Conservation (phyloP, 2,888 invertebrate species). For the Branchipolynoe longqiensis region DNA sequence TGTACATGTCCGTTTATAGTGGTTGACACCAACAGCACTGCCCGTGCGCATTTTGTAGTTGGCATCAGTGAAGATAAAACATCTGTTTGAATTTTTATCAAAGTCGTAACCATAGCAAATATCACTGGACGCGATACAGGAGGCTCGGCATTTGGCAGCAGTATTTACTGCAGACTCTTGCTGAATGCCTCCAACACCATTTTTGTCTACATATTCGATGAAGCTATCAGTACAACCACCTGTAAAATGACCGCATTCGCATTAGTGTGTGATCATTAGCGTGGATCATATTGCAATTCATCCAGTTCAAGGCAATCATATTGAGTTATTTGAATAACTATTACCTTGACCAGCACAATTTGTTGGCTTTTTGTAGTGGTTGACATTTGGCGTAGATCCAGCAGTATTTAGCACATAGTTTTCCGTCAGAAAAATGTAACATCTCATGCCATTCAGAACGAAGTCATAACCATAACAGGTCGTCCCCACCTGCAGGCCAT, state of each 20-base stretch:
- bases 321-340: no score
- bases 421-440: neutral
- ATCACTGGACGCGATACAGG: no score
- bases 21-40: neutral
- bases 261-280: no score
- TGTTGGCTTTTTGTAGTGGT: neutral
- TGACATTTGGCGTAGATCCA: neutral
- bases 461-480: conserved; percentile 20
- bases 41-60: neutral
- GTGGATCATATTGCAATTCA: no score
- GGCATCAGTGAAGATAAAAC: conserved; percentile 4
- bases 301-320: no score
- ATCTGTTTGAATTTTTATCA: neutral
- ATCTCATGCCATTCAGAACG: neutral
- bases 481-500: neutral
- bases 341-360: neutral
- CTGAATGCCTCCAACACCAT: no score
- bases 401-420: neutral
- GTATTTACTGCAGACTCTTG: no score
- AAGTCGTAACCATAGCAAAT: conserved; percentile 28
- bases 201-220: no score
- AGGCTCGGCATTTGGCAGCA: no score
- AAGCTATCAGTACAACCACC: no score
- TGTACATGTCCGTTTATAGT: neutral
- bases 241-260: no score